These are phyloP conservation scores for Dendrophyllia cribrosa DNA, from an alignment of 64 coral and sea anemone genomes.

Conservation along the genomic window DNA sequence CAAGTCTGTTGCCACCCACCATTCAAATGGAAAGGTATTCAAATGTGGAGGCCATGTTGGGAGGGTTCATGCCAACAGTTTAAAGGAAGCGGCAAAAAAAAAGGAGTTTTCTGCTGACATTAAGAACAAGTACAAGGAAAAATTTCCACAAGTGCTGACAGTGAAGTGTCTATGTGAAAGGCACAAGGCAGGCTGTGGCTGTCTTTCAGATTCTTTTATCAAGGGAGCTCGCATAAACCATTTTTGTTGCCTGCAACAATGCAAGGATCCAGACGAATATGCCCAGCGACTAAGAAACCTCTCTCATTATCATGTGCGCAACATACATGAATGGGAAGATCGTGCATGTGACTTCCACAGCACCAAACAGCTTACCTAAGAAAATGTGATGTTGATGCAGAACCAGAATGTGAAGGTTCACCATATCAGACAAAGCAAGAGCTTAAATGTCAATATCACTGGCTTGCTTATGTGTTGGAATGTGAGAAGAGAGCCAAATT, in stretches of 20 bases:
- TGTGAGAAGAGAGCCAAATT: conserved; percentile 18
- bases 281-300: conserved; percentile 36
- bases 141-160: conserved; percentile 47
- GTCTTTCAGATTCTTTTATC: conserved; percentile 51
- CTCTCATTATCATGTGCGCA: conserved; percentile 25
- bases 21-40: neutral
- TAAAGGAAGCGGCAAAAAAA: conserved; percentile 59
- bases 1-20: neutral
- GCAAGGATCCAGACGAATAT: conserved; percentile 41
- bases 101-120: conserved; percentile 45
- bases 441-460: conserved; percentile 36
- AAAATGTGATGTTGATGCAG: conserved; percentile 14
- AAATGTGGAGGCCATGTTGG: conserved; percentile 77
- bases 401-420: conserved; percentile 42
- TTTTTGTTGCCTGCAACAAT: conserved; percentile 65
- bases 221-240: conserved; percentile 58
- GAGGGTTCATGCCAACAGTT: conserved; percentile 15
- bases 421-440: conserved; percentile 47
- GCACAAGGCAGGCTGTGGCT: conserved; percentile 54
- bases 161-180: conserved; percentile 42
- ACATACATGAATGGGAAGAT: conserved; percentile 49
- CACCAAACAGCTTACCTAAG: neutral
- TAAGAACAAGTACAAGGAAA: neutral
- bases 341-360: conserved; percentile 24
- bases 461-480: conserved; percentile 57